Evolutionary conservation across 1,140 invertebrate species (phyloP), one percentile per base, ranked within the genome.

Genomic region (Drosophila murphyi): DNA sequence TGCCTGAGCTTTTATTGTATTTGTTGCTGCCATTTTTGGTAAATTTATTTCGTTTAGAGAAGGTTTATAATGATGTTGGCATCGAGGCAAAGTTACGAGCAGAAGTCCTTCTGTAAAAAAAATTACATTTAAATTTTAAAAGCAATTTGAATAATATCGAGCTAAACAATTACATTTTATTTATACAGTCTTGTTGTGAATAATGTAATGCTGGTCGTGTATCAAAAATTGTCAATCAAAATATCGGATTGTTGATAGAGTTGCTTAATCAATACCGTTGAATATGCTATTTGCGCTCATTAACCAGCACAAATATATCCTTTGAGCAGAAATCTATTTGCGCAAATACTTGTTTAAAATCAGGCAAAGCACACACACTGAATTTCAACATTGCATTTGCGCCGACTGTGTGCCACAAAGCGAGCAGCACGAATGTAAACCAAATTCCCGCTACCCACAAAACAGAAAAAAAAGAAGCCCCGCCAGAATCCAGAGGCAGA

Each of bases 31-130:
- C 47, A 47, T 60, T 68, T 72, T 59, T 73, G 41, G 41, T 47
- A 73, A 73, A 64, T 73, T 60, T 55, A 68, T 68, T 68, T 73
- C 64, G 64, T 55, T 73, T 73, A 68, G 65, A 47, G 50, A 73
- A 68, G 60, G 55, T 55, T 60, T 47, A 68, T 73, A 73, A 73
- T 68, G 56, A 60, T 47, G 64, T 61, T 73, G 48, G 55, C 71
- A 60, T 52, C 32, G 35, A 37, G 54, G 5, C 34, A 31, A 47
- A 62, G 45, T 50, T 62, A 6, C 34, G 8, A n/a, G 20, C 45
- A 12, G 59, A 20, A 20, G 0, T 20, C 20, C 41, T 55, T 29
- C 48, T 29, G 43, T 55, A 47, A 65, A 41, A 4, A 7, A 51
- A 52, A 31, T 54, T 43, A 35, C 8, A 59, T 59, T 50, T 47